These are phyloP conservation scores for Phalloptychus januarius DNA, from an alignment of 2,797 vertebrate genomes.

Conservation along the genomic window DNA sequence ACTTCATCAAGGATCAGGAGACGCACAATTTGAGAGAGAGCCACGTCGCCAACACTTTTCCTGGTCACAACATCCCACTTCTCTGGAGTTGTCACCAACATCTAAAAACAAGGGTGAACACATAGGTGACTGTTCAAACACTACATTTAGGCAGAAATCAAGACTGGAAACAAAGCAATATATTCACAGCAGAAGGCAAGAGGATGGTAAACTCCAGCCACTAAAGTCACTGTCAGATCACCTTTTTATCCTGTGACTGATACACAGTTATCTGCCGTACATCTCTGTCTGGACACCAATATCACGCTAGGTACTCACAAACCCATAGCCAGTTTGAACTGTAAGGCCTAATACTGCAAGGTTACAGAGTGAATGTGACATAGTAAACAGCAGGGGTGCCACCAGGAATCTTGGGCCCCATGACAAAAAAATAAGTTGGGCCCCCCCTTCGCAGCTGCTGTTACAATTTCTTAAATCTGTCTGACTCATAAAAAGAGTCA, in stretches of 20 bases:
- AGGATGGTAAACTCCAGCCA: neutral
- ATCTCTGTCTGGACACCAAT: neutral
- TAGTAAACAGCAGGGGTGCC: too few species aligned
- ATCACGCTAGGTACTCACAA: neutral
- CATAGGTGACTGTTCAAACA: neutral
- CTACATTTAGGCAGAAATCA: neutral
- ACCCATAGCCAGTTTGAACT: neutral
- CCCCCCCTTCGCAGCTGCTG: too few species aligned
- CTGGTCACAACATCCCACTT: constrained; percentile 99
- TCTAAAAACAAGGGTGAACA: constrained; percentile 74
- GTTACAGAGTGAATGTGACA: neutral
- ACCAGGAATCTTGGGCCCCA: too few species aligned
- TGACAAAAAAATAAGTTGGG: too few species aligned
- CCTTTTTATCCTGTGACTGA: neutral
- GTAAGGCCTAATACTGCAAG: neutral
- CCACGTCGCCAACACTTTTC: constrained; percentile 97
- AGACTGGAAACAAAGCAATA: neutral
- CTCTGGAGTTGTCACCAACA: constrained; percentile 98
- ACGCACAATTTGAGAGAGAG: constrained; percentile 93
- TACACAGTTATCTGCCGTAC: neutral
- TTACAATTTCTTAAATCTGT: too few species aligned
- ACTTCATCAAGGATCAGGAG: constrained; percentile 98
- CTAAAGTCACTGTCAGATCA: neutral
- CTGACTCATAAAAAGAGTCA: too few species aligned
- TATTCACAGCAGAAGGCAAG: neutral